Evolutionary conservation across 2,797 vertebrate species (phyloP).

Genomic region (Xyrichtys novacula): DNA sequence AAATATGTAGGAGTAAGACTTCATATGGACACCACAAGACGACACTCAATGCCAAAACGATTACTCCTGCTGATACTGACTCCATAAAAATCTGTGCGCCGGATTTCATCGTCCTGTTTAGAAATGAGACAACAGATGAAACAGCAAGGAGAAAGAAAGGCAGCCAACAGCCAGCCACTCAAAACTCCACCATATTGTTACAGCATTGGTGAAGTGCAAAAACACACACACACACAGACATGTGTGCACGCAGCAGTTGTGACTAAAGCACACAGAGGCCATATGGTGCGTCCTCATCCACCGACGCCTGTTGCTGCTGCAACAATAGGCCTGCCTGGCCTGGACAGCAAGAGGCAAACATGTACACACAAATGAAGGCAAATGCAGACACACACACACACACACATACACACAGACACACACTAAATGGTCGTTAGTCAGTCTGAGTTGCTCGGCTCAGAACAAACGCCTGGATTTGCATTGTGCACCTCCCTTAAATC

Average conservation of each 20-base stretch:
- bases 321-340: conserved; percentile 90
- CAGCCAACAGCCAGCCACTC: conserved; percentile 75
- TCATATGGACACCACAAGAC: conserved; percentile 48
- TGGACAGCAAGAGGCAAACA: conserved; percentile 86
- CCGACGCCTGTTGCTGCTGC: conserved; percentile 93
- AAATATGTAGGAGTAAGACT: conserved; percentile 14
- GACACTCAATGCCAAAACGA: conserved; percentile 44
- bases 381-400: conserved; percentile 38
- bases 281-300: conserved; percentile 94
- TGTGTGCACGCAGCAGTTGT: conserved; percentile 83
- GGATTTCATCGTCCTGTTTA: conserved; percentile 61
- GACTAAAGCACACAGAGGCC: conserved; percentile 93
- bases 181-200: conserved; percentile 89
- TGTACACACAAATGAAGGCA: conserved; percentile 27
- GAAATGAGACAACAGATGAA: conserved; percentile 72
- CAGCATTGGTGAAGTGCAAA: conserved; percentile 88
- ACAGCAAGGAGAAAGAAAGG: conserved; percentile 59
- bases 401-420: conserved; percentile 53
- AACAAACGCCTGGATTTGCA: conserved; percentile 87
- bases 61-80: conserved; percentile 56
- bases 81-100: conserved; percentile 51
- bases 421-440: conserved; percentile 89
- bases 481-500: conserved; percentile 74
- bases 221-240: conserved; percentile 62
- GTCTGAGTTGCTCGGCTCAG: conserved; percentile 77